Percentiles rank a stretch among this genome's conserved stretches.
Evolutionary conservation across 2,888 invertebrate genomes (phyloP).

Genomic region (Gari tellinella): DNA sequence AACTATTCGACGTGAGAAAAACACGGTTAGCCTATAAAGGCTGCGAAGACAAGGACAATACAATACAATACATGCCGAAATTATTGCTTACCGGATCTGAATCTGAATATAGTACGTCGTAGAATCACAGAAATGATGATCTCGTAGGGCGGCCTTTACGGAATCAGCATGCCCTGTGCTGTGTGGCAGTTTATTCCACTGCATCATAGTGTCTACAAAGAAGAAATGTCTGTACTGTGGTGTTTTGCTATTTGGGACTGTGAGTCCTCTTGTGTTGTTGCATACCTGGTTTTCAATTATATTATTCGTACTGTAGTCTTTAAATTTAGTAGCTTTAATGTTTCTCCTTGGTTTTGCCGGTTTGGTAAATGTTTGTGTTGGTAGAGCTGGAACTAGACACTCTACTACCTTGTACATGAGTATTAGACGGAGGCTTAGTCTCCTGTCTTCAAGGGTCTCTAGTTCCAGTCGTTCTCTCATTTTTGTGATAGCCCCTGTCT

Average conservation of each 20-base stretch:
- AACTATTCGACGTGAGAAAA: no score
- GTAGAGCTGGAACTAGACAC: constrained; percentile 16
- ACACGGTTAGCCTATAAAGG: no score
- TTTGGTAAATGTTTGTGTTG: not conserved
- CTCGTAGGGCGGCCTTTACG: no score
- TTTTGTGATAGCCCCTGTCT: constrained; percentile 1
- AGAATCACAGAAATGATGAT: no score
- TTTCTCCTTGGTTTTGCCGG: not conserved
- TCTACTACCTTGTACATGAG: constrained; percentile 27
- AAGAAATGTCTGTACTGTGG: constrained; percentile 10
- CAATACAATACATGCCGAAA: no score
- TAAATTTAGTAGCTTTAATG: constrained; percentile 6
- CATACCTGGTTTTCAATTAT: constrained; percentile 10
- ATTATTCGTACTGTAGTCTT: constrained; percentile 3
- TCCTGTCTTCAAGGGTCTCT: constrained; percentile 12
- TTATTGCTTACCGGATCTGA: no score
- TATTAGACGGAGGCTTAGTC: constrained; percentile 15
- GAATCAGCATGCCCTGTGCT: not conserved
- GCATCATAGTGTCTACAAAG: constrained; percentile 17
- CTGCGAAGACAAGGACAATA: no score
- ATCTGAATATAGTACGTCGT: no score
- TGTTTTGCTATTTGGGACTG: constrained; percentile 10
- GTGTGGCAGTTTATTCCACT: constrained; percentile 13
- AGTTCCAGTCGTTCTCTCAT: constrained; percentile 10
- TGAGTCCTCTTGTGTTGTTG: constrained; percentile 5